Conservation (phyloP, 2,888 invertebrate species). For the Drosophila neutralis region DNA sequence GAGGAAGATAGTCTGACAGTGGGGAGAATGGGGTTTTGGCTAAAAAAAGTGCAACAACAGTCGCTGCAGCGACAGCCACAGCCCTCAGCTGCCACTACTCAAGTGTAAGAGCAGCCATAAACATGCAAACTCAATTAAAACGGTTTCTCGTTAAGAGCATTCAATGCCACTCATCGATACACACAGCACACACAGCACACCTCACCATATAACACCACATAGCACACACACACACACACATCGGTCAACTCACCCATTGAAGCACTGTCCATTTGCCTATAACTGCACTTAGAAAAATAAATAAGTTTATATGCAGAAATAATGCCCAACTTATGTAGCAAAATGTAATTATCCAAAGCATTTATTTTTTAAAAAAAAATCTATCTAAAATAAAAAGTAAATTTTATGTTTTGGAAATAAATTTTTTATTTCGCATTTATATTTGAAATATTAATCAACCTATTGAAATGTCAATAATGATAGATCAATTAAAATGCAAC, state of each 20-base stretch:
- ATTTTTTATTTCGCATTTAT: neutral
- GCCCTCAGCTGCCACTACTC: conserved; percentile 30
- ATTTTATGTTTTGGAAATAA: neutral
- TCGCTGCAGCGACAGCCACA: conserved; percentile 20
- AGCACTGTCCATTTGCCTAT: conserved; percentile 17
- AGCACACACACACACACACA: neutral
- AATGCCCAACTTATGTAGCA: neutral
- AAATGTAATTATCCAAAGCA: neutral
- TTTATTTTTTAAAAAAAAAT: neutral
- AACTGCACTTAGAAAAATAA: neutral
- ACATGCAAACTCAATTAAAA: conserved; percentile 82
- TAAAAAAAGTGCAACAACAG: conserved; percentile 47
- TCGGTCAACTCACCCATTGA: neutral
- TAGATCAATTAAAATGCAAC: too few species aligned
- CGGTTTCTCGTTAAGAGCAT: conserved; percentile 78
- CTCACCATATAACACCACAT: neutral
- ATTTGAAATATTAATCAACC: too few species aligned
- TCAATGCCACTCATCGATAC: conserved; percentile 72
- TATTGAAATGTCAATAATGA: too few species aligned
- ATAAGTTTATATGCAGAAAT: neutral
- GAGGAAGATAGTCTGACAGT: neutral
- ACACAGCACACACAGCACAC: neutral
- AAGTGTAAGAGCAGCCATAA: conserved; percentile 77
- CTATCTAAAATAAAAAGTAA: neutral
- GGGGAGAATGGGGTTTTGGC: neutral